Base-by-base conservation (phyloP, 2,113 vertebrate genomes). In the Macaca nemestrina region DNA sequence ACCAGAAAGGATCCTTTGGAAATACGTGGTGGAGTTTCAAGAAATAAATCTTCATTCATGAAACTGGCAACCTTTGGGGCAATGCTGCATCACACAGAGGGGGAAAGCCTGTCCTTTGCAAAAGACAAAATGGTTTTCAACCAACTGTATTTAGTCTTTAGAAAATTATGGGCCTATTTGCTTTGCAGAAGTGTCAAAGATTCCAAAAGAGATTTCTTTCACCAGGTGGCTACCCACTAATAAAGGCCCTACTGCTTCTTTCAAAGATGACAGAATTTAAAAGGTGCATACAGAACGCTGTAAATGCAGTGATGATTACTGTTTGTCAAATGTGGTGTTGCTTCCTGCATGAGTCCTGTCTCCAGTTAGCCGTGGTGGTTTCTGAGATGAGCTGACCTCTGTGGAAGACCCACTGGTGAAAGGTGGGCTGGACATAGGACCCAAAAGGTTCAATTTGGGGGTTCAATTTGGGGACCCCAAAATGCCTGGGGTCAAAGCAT, bases 11-110 rank as follows among this genome's bases (percentile, higher is more conserved):
- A 79, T 86, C 43, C 93, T 70, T 79, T 94, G 91, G 82, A 91
- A 94, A 76, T 35, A 40, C 1, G 17, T 82, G 67, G 32, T 90
- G 75, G 87, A 79, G 52, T 78, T 78, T 73, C 4, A 93, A 93
- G 93, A 97, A 90, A 90, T 40, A 94, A 89, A 95, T 95, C 81
- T 90, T 55, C 50, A 52, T 82, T 92, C n/a, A 27, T 52, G 5
- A 73, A 84, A 82, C 52, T 67, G 64, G 38, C 91, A 55, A 86
- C 61, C 73, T 92, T 93, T 90, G 30, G 68, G 90, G 76, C 55
- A 75, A 61, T 0, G 8, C 38, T 75, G 94, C 86, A 70, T 90
- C 92, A 72, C 61, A 78, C 43, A 68, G 86, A 79, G 64, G 22
- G 6, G 81, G 25, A 86, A 43, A 32, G 20, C 8, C 38, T 70